Evolutionary conservation across 2,888 invertebrate genomes (phyloP).

Genomic region (Panzeria rudis): DNA sequence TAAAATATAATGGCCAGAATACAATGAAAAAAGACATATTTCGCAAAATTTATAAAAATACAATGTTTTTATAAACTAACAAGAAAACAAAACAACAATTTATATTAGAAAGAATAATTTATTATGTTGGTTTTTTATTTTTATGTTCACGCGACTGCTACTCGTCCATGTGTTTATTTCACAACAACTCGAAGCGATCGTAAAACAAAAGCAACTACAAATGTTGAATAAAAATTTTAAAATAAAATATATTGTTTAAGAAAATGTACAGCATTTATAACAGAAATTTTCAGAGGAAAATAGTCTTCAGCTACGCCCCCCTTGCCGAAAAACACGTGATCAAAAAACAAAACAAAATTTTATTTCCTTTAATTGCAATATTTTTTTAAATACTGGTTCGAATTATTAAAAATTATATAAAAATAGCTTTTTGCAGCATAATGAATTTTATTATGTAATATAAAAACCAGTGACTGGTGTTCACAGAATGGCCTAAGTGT

Average conservation of each 20-base stretch:
- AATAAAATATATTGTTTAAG: background rate
- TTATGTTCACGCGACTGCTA: conserved; percentile 9
- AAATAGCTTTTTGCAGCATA: too few relatives aligned
- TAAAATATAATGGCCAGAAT: conserved; percentile 5
- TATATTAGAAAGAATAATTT: conserved; percentile 5
- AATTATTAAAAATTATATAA: too few relatives aligned
- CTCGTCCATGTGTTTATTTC: conserved; percentile 10
- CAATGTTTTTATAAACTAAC: background rate
- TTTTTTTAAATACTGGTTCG: too few relatives aligned
- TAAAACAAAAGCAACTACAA: background rate
- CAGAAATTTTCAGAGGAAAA: background rate
- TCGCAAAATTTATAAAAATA: conserved; percentile 3
- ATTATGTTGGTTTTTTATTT: conserved; percentile 5
- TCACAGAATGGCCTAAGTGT: too few relatives aligned
- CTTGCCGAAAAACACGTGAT: too few relatives aligned
- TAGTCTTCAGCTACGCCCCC: too few relatives aligned
- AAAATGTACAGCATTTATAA: background rate
- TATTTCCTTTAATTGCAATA: too few relatives aligned
- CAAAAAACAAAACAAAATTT: too few relatives aligned
- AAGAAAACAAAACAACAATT: background rate
- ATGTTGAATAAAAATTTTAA: background rate
- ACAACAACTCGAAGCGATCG: background rate
- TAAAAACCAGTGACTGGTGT: too few relatives aligned
- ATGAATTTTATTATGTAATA: too few relatives aligned
- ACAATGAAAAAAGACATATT: conserved; percentile 19